Evolutionary conservation across 2,888 invertebrate species (phyloP).

Genomic region (Opisthograptis luteolata): DNA sequence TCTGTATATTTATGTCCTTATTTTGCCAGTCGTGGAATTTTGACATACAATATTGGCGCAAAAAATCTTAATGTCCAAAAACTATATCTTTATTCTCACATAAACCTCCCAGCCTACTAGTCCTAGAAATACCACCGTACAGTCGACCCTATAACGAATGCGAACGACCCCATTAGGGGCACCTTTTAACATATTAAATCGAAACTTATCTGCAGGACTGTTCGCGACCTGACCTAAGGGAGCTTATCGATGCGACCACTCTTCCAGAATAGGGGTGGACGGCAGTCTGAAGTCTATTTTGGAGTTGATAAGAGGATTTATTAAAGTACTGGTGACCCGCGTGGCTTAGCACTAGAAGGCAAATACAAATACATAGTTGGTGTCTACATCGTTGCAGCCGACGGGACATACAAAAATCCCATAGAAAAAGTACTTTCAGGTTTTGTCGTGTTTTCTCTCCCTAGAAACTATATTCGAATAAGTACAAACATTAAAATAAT

Average conservation of each 20-base stretch:
- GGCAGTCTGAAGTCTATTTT: constrained; percentile 52
- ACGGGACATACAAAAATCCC: no score
- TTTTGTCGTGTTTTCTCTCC: no score
- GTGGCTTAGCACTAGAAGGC: no score
- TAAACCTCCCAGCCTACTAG: constrained; percentile 34
- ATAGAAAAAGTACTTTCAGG: no score
- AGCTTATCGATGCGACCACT: constrained; percentile 71
- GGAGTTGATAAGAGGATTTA: constrained; percentile 39
- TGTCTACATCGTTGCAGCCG: no score
- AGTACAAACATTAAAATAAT: no score
- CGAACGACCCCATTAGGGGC: constrained; percentile 77
- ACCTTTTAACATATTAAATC: constrained; percentile 83
- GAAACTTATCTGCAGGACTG: constrained; percentile 72
- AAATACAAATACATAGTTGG: no score
- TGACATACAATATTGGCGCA: no score
- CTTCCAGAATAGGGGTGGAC: constrained; percentile 52
- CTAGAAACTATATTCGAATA: no score
- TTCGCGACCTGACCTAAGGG: constrained; percentile 65
- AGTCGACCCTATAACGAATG: constrained; percentile 72
- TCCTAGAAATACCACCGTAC: constrained; percentile 54
- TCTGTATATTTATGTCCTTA: no score
- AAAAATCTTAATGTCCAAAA: background rate
- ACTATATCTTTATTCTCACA: constrained; percentile 7
- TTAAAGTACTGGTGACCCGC: no score
- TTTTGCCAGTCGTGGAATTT: no score